phyloP scores from a whole-genome alignment of 2,797 vertebrate genomes.

The Phylloscopus collybita region DNA sequence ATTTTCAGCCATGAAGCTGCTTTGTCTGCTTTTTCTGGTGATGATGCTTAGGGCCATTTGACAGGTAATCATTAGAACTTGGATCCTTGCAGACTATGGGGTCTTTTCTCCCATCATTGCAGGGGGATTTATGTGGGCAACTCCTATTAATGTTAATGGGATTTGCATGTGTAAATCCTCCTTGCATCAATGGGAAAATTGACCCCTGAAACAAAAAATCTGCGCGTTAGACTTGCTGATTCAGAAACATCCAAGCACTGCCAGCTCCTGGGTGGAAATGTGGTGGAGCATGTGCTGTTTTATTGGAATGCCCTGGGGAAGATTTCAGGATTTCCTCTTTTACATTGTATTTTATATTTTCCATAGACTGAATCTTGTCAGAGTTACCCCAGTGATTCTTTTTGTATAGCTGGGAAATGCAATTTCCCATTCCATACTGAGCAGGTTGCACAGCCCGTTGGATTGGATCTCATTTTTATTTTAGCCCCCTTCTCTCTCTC shows the following conservation, averaged over 20 bases:
- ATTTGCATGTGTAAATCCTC: constrained; percentile 73
- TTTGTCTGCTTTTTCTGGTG: constrained; percentile 64
- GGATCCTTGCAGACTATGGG: constrained; percentile 51
- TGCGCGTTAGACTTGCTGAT: constrained; percentile 19
- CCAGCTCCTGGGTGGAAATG: neutral
- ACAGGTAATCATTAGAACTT: constrained; percentile 73
- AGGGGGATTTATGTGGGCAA: constrained; percentile 66
- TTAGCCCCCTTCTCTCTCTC: neutral
- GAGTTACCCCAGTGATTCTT: neutral
- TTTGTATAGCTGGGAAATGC: neutral
- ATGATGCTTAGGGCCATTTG: constrained; percentile 70
- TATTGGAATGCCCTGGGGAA: neutral
- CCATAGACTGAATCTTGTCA: neutral
- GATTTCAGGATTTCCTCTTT: neutral
- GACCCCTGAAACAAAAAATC: constrained; percentile 54
- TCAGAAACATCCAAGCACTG: neutral
- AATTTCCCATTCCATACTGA: neutral
- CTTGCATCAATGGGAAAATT: constrained; percentile 65
- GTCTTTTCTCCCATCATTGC: constrained; percentile 52
- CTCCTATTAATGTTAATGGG: constrained; percentile 70
- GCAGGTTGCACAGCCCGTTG: neutral
- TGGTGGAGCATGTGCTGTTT: neutral
- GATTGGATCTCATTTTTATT: neutral
- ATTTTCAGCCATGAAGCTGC: constrained; percentile 53
- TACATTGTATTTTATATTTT: neutral